phyloP scores from a whole-genome alignment of 2,797 vertebrate species.

The Pogonophryne albipinna region DNA sequence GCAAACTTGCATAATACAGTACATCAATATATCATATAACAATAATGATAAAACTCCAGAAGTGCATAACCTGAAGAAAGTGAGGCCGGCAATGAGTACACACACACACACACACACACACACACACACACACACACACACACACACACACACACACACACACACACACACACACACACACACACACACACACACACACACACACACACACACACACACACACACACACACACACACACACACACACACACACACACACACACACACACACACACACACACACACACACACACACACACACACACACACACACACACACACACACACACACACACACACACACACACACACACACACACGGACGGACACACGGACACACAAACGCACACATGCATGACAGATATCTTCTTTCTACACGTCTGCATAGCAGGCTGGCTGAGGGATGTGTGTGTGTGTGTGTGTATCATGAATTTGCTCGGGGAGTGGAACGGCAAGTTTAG shows the following conservation, averaged over 20 bases:
- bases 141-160: conserved; percentile 30
- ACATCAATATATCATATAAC: conserved; percentile 70
- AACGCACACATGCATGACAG: conserved; percentile 31
- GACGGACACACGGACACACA: conserved; percentile 32
- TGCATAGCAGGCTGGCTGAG: conserved; percentile 56
- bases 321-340: conserved; percentile 20
- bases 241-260: conserved; percentile 22
- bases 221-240: neutral
- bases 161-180: neutral
- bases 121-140: conserved; percentile 11
- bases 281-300: neutral
- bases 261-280: conserved; percentile 20
- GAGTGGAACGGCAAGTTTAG: conserved; percentile 64
- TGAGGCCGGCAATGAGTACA: conserved; percentile 65
- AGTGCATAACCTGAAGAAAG: conserved; percentile 58
- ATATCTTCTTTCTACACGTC: conserved; percentile 46
- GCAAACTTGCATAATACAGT: conserved; percentile 75
- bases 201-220: conserved; percentile 20
- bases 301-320: conserved; percentile 22
- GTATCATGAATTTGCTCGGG: conserved; percentile 62
- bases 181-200: conserved; percentile 22
- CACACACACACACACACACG: neutral
- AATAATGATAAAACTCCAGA: conserved; percentile 62
- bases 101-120: conserved; percentile 1
- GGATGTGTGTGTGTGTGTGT: conserved; percentile 51